Base-by-base conservation (phyloP, 2,888 invertebrate genomes). In the Diabrotica balteata region DNA sequence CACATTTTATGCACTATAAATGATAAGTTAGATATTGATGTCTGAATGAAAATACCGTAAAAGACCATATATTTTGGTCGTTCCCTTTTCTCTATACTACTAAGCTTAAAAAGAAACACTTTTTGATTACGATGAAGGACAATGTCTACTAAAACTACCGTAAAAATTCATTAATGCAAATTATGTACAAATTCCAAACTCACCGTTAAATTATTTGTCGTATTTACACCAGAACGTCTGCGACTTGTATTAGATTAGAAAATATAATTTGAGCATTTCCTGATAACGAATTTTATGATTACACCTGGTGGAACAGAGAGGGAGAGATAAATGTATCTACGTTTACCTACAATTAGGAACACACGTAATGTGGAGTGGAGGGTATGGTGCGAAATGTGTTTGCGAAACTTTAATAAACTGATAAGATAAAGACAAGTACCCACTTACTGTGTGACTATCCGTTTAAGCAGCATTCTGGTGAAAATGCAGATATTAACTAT, bases 281-380 rank as follows among this genome's bases (percentile, higher is more conserved):
- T 45, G 63, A 63, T 63, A 63, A 63, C 44, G 57, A 63, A 63
- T 63, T 57, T 63, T 44, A 57, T 44, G 63, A 58, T 63, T 45
- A 22, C 43, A 57, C 62, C 32, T 32, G 32, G 32, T 5, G 32
- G 32, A 6, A 49, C 49, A 43, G 42, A 32, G 51, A 57, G 22
- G 45, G 43, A 57, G 22, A 51, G 57, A 63, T 63, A 57, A 57
- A 51, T 49, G 57, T 63, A 63, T 63, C 63, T 46, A 50, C 49
- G 53, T 57, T 57, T 54, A 54, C 54, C 54, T 10, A 57, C 52
- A 61, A 61, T 63, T 63, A 50, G 45, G 57, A 51, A 63, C 44
- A 63, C 43, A 54, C 42, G 54, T 42, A 10, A 7, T 42, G 43
- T 54, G 54, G 11, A 43, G 42, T n/a, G 54, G 10, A 43, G 43